Evolutionary conservation across 2,797 vertebrate species (phyloP).

Genomic region (Carcharodon carcharias): DNA sequence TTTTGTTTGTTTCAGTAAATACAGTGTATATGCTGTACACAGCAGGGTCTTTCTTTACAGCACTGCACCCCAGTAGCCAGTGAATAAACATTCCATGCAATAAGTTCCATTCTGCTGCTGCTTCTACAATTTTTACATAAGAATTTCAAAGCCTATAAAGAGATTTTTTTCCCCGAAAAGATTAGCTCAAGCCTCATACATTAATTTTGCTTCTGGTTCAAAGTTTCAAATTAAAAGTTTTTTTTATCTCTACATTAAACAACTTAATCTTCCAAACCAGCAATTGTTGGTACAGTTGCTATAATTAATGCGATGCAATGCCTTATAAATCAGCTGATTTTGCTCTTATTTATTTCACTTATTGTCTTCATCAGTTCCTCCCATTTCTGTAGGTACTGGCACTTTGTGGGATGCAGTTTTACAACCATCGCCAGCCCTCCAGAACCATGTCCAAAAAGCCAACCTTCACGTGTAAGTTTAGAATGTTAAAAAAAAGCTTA

Average conservation of each 20-base stretch:
- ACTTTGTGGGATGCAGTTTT: neutral
- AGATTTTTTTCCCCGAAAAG: neutral
- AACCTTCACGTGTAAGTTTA: neutral
- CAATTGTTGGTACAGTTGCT: neutral
- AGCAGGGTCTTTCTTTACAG: neutral
- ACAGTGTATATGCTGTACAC: neutral
- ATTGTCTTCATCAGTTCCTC: neutral
- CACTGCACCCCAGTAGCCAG: neutral
- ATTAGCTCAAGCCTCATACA: neutral
- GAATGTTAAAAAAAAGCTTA: neutral
- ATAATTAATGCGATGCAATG: neutral
- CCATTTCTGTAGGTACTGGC: neutral
- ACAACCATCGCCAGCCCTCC: neutral
- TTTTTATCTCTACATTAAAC: neutral
- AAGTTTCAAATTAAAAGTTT: neutral
- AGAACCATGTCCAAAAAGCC: neutral
- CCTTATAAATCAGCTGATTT: neutral
- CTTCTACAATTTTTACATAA: neutral
- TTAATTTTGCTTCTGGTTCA: neutral
- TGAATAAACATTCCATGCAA: neutral
- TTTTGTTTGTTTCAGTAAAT: neutral
- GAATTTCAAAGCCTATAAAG: neutral
- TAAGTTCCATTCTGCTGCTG: neutral
- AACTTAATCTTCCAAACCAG: neutral
- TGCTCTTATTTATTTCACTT: neutral